phyloP scores from a whole-genome alignment of 92 coral and sea anemone genomes.

The Nematostella vectensis region DNA sequence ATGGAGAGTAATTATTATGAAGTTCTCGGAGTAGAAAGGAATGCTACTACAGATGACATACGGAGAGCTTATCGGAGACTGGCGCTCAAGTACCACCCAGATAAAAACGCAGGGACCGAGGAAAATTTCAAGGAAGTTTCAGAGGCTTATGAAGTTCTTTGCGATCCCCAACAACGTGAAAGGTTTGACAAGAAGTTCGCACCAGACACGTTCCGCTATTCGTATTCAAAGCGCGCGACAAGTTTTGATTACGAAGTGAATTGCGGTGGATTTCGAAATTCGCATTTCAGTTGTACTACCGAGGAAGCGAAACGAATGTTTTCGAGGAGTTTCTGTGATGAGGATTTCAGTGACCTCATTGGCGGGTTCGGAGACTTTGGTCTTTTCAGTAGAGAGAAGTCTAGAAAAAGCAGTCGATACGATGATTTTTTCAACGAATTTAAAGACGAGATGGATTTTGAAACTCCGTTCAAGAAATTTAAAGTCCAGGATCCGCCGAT shows the following conservation, averaged over 20 bases:
- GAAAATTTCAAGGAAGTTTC: conserved; percentile 84
- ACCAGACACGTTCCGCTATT: not conserved
- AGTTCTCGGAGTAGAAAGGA: conserved; percentile 48
- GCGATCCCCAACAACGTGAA: conserved; percentile 60
- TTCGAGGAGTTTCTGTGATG: conserved; percentile 57
- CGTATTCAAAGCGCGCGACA: not conserved
- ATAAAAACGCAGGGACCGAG: conserved; percentile 67
- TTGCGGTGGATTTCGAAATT: not conserved
- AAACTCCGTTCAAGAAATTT: conserved; percentile 29
- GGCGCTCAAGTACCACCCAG: conserved; percentile 85
- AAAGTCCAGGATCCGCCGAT: conserved; percentile 71
- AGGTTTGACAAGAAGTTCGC: conserved; percentile 36
- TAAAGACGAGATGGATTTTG: conserved; percentile 24
- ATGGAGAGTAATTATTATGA: conserved; percentile 75
- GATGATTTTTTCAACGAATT: conserved; percentile 3
- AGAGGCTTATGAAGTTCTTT: conserved; percentile 83
- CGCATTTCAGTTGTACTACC: conserved; percentile 26
- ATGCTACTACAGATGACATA: conserved; percentile 67
- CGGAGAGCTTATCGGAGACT: conserved; percentile 77
- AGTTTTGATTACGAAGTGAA: not conserved
- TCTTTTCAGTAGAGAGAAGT: conserved; percentile 19
- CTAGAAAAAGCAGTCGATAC: conserved; percentile 17
- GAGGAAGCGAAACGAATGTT: conserved; percentile 71
- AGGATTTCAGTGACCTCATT: conserved; percentile 71
- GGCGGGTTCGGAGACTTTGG: conserved; percentile 79